Conservation (phyloP, 2,888 invertebrate genomes). For the Andrena minutula region DNA sequence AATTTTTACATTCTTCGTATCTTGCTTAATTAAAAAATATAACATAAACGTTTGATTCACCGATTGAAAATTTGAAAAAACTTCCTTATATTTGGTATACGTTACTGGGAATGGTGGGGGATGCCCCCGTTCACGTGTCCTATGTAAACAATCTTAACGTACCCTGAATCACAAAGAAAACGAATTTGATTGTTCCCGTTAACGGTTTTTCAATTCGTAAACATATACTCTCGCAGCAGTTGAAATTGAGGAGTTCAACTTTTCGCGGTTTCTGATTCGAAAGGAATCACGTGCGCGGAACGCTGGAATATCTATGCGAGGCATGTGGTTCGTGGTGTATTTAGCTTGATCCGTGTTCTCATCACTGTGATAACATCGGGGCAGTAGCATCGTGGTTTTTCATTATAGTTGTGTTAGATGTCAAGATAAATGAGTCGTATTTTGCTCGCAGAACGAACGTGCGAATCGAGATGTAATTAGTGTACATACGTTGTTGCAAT, state of each 20-base stretch:
- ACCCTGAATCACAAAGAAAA: not conserved
- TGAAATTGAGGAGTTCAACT: slow-evolving; percentile 6
- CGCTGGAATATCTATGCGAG: slow-evolving; percentile 30
- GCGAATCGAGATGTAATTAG: slow-evolving; percentile 73
- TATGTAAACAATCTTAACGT: too few species aligned
- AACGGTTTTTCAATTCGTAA: not conserved
- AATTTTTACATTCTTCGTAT: too few species aligned
- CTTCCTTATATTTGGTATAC: too few species aligned
- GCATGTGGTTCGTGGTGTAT: slow-evolving; percentile 45
- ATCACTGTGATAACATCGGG: slow-evolving; percentile 52
- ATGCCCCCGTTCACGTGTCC: too few species aligned
- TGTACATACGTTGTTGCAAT: slow-evolving; percentile 64
- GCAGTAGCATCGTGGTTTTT: slow-evolving; percentile 70
- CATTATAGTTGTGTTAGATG: slow-evolving; percentile 72
- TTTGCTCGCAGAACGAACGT: slow-evolving; percentile 63
- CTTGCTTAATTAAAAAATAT: too few species aligned
- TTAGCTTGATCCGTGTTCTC: slow-evolving; percentile 40
- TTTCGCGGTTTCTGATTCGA: slow-evolving; percentile 26
- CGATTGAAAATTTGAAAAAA: too few species aligned
- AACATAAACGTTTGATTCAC: too few species aligned
- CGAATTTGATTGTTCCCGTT: not conserved
- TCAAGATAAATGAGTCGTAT: slow-evolving; percentile 72
- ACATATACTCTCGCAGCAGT: not conserved
- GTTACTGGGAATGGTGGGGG: too few species aligned
- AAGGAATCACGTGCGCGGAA: not conserved